Base-by-base conservation (phyloP, 2,113 vertebrate species). In the Okapia johnstoni region DNA sequence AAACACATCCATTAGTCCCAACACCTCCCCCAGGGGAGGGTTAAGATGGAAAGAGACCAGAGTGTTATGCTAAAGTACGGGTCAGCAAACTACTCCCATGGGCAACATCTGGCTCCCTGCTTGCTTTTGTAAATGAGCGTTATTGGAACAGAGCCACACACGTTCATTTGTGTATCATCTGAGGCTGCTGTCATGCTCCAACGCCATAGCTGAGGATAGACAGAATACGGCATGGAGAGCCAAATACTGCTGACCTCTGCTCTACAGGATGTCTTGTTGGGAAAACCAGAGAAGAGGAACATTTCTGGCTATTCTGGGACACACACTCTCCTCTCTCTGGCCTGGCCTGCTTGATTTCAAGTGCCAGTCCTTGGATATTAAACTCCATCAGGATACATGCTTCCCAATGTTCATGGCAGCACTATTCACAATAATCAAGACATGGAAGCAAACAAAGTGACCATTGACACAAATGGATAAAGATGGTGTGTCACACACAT, bases 111-210 rank as follows among this genome's bases (percentile, higher is more conserved):
- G 43, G 58, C 80, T 54, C 9, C 2, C 55, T 63, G 80, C 50
- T 88, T 25, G 21, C 48, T 93, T 90, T 85, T 46, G 23, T 88
- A 48, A 90, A 46, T 77, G 80, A 90, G 63, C 80, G 73, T 80
- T 81, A 19, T 16, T 85, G 83, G 66, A 81, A 70, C 23, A 33
- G 6, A 70, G 70, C 92, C 86, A 26, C 73, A 2, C 21, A 2
- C 21, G 7, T 12, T 60, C 54, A 54, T 26, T 48, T 52, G 19
- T 15, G n/a, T 43, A 2, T 33, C 48, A 26, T 90, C 77, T 81
- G 21, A 66, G 48, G 13, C 54, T 26, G 23, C 6, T 48, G 12
- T 87, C 30, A 25, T 5, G 6, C 12, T 93, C 58, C 43, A 66
- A 10, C 8, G 10, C 89, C 50, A 3, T 7, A 33, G 33, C 13